Base-by-base conservation (phyloP, 2,888 invertebrate species). In the Melanophora roralis region DNA sequence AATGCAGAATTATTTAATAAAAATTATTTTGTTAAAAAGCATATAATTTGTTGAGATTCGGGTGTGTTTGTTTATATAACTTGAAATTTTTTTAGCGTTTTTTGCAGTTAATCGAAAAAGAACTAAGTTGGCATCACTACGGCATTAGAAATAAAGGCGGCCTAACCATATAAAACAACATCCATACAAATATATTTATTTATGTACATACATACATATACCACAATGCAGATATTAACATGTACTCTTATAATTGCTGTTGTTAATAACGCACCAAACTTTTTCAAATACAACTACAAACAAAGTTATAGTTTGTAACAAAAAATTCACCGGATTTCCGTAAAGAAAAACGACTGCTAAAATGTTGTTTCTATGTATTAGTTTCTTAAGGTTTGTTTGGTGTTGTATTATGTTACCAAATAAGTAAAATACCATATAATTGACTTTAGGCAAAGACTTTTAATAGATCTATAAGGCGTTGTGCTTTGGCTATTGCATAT, bases 301-400 rank as follows among this genome's bases (percentile, higher is more conserved):
- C 40, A 14, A 62, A 57, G 43, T 23, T 38, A 57, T 74, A 68
- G 68, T 76, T 68, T 76, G 80, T 76, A 80, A 80, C 76, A 80
- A 76, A 80, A n/a, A 80, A 76, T 53, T 68, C 57, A 80, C 80
- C 80, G 80, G 80, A 80, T 80, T 76, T 80, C 80, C 80, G 80
- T 68, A 55, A 76, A 76, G 75, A 67, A 62, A 62, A 19, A 49
- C 55, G 47, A 74, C 62, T 68, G 21, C 53, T 71, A 40, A 67
- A 60, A 55, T 67, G 47, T 59, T 47, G 60, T 60, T 62, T 62
- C 21, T 65, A 34, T 68, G 27, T 27, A 3, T 27, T 3, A 5
- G 27, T 27, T 27, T 27, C 6, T 53, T 23, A 6, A 34, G 36
- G 43, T 55, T 45, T 57, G 7, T 14, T 11, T 67, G 49, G 45